Percentiles rank a stretch among this genome's conserved stretches.
phyloP scores from a whole-genome alignment of 1,140 invertebrate species.

The Megathymus violae region DNA sequence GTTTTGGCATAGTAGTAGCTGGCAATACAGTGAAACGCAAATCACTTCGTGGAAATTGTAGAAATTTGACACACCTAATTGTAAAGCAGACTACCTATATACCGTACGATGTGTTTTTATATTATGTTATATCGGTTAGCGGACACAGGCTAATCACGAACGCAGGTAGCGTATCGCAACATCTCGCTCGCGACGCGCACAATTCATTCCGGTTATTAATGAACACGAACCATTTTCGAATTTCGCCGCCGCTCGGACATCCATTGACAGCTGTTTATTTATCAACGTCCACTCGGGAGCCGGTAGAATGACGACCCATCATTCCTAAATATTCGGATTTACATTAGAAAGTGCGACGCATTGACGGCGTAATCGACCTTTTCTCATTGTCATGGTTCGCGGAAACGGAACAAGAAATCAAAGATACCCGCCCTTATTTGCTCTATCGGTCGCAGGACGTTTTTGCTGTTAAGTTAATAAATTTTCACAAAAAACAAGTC shows the following conservation, averaged over 20 bases:
- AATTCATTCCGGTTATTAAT: conserved; percentile 75
- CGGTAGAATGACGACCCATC: conserved; percentile 39
- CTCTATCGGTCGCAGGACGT: conserved; percentile 42
- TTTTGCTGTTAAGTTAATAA: conserved; percentile 48
- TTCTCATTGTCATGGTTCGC: conserved; percentile 31
- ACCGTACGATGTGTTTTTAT: conserved; percentile 2
- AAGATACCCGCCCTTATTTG: conserved; percentile 48
- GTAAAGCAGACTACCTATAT: neutral
- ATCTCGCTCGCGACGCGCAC: conserved; percentile 61
- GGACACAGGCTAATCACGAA: conserved; percentile 54
- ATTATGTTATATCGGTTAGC: conserved; percentile 23
- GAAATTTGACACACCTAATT: conserved; percentile 8
- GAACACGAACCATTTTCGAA: conserved; percentile 59
- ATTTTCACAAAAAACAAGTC: conserved; percentile 46
- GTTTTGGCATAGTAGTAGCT: no score
- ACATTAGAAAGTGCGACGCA: conserved; percentile 52
- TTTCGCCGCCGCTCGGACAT: conserved; percentile 56
- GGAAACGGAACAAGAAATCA: conserved; percentile 46
- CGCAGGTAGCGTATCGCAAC: conserved; percentile 70
- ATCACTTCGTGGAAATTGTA: no score
- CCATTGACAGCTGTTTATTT: conserved; percentile 73
- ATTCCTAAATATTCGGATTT: conserved; percentile 61
- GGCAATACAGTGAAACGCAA: no score
- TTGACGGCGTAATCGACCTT: neutral
- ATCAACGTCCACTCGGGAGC: conserved; percentile 61